Evolutionary conservation across 1,140 invertebrate species (phyloP).

Genomic region (Cardiocondyla obscurior): DNA sequence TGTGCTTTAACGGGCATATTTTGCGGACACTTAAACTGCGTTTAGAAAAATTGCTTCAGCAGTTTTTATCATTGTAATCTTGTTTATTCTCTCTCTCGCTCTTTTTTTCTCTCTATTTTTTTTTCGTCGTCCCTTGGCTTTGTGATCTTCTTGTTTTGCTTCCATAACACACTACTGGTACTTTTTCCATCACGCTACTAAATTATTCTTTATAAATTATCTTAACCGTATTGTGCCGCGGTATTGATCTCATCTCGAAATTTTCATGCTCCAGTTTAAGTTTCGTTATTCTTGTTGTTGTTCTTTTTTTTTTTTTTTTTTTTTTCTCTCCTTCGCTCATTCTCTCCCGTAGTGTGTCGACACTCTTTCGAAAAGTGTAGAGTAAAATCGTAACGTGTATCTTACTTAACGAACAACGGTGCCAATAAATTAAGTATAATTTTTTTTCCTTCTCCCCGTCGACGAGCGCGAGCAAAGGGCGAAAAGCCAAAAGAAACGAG

Average conservation of each 20-base stretch:
- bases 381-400: not conserved
- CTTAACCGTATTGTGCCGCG: conserved; percentile 5
- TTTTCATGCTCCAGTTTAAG: not conserved
- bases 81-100: not conserved
- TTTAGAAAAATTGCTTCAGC: not conserved
- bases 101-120: not conserved
- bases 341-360: not conserved
- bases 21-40: not conserved
- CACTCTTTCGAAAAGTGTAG: not conserved
- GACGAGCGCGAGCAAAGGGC: not conserved
- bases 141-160: not conserved
- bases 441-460: not conserved
- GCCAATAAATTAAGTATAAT: not conserved
- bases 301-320: not conserved
- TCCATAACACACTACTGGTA: not conserved
- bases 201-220: conserved; percentile 33
- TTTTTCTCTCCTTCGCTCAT: too few relatives aligned
- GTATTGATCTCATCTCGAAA: conserved; percentile 26
- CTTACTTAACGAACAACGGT: not conserved
- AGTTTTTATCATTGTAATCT: not conserved
- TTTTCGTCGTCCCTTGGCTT: not conserved
- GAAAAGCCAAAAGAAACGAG: not conserved
- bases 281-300: not conserved
- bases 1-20: not conserved
- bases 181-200: not conserved